A percentile compares a stretch with the other conserved stretches of the same genome.
Evolutionary conservation across 2,113 vertebrate species (phyloP).

Genomic region (Burhinus oedicnemus): DNA sequence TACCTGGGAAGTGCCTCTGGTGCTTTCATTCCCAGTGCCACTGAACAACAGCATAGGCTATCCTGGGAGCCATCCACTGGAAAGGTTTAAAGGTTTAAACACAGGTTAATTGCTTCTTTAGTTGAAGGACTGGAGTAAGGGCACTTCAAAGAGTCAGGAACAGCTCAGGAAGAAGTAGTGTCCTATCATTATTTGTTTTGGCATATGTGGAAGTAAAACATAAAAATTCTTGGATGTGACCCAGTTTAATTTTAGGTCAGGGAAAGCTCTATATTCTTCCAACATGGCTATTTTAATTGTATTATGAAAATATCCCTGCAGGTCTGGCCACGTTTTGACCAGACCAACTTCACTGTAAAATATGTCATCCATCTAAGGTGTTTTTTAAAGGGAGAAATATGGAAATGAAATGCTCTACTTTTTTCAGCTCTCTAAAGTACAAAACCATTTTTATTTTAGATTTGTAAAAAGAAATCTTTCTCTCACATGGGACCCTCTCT

Average conservation of each 20-base stretch:
- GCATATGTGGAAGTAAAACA: not conserved
- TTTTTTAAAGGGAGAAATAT: not conserved
- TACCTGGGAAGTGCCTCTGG: not conserved
- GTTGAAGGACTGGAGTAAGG: not conserved
- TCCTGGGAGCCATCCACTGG: not conserved
- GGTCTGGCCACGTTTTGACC: not conserved
- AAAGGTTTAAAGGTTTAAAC: not conserved
- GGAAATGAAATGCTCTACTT: not conserved
- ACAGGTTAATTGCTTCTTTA: not conserved
- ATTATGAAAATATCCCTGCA: constrained; percentile 48
- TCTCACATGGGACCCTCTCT: not conserved
- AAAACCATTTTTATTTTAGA: constrained; percentile 5
- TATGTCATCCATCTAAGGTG: not conserved
- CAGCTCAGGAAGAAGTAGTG: not conserved
- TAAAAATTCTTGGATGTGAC: constrained; percentile 11
- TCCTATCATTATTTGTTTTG: not conserved
- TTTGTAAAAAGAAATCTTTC: not conserved
- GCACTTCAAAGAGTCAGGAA: not conserved
- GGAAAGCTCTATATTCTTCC: constrained; percentile 29
- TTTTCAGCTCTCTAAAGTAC: not conserved
- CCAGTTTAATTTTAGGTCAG: constrained; percentile 60
- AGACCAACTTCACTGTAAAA: constrained; percentile 22
- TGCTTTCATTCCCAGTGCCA: not conserved
- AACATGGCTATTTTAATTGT: constrained; percentile 44
- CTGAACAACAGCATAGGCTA: not conserved